Conservation (phyloP, 2,888 invertebrate species). For the Epsilonema sp. region DNA sequence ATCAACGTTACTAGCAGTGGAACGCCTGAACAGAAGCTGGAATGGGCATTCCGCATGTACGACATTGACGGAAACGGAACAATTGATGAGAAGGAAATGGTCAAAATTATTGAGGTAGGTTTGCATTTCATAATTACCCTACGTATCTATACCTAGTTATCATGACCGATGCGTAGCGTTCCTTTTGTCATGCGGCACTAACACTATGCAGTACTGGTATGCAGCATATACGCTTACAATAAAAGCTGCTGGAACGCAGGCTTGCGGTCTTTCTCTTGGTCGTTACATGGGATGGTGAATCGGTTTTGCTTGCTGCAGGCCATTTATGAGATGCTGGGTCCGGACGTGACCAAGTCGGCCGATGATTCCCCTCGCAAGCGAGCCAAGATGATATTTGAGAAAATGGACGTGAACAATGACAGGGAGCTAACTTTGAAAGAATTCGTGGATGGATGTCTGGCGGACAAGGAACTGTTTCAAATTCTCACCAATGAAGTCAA, state of each 20-base stretch:
- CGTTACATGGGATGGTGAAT: too few relatives aligned
- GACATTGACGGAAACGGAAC: constrained; percentile 94
- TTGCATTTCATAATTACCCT: not conserved
- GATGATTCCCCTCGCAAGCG: constrained; percentile 81
- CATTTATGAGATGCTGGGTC: constrained; percentile 97
- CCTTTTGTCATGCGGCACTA: too few relatives aligned
- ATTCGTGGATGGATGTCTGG: constrained; percentile 31
- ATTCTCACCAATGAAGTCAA: constrained; percentile 29
- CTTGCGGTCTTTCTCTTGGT: too few relatives aligned
- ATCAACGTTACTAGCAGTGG: constrained; percentile 94
- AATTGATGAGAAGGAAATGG: constrained; percentile 96
- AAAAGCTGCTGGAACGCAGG: too few relatives aligned
- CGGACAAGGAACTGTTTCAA: constrained; percentile 30
- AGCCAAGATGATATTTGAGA: constrained; percentile 94
- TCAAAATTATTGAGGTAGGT: constrained; percentile 86
- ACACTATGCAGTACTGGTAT: too few relatives aligned
- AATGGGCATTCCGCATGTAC: constrained; percentile 98
- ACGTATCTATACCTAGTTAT: too few relatives aligned
- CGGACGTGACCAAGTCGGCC: constrained; percentile 77
- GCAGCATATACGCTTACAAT: too few relatives aligned
- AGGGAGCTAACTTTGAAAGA: constrained; percentile 93
- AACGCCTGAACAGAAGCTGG: constrained; percentile 88
- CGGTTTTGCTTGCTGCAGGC: too few relatives aligned
- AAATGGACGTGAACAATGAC: constrained; percentile 98
- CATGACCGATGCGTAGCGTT: too few relatives aligned